A percentile compares a stretch with the other conserved stretches of the same genome.
These are phyloP conservation scores for Nannoperca australis DNA, from an alignment of 2,797 vertebrate genomes.

Conservation along the genomic window DNA sequence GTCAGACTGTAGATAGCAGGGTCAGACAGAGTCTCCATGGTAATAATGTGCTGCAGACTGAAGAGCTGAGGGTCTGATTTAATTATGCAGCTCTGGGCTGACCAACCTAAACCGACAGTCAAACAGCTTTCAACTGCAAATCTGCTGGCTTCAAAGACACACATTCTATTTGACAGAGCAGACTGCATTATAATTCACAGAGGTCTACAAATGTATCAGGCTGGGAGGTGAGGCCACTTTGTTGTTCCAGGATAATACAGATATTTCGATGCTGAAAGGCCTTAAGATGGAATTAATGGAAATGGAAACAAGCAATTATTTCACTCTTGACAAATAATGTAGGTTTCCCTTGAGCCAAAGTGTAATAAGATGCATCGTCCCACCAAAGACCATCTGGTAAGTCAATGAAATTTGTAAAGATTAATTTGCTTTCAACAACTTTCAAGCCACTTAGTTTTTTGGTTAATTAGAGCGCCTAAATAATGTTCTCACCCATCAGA, in stretches of 20 bases:
- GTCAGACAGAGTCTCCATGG: conserved; percentile 42
- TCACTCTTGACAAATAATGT: not conserved
- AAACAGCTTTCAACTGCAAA: conserved; percentile 37
- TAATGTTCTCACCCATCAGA: not conserved
- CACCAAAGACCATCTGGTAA: not conserved
- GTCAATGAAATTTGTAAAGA: not conserved
- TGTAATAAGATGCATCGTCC: not conserved
- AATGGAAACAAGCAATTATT: conserved; percentile 11
- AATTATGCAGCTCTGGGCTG: conserved; percentile 32
- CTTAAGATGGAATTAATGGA: not conserved
- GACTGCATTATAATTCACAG: not conserved
- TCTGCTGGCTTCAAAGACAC: conserved; percentile 25
- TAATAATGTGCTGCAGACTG: conserved; percentile 18
- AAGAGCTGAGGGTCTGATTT: conserved; percentile 20
- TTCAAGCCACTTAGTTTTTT: not conserved
- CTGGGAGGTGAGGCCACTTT: not conserved
- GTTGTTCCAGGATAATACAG: conserved; percentile 12
- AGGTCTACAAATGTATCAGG: not conserved
- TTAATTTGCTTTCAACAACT: not conserved
- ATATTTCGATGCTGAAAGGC: not conserved
- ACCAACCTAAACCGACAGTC: conserved; percentile 1
- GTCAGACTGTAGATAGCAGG: conserved; percentile 2
- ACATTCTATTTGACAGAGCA: not conserved
- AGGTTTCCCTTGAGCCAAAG: not conserved
- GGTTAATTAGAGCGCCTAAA: not conserved